These are phyloP conservation scores for Oenanthe oenanthe DNA, from an alignment of 2,113 vertebrate species.

Conservation along the genomic window DNA sequence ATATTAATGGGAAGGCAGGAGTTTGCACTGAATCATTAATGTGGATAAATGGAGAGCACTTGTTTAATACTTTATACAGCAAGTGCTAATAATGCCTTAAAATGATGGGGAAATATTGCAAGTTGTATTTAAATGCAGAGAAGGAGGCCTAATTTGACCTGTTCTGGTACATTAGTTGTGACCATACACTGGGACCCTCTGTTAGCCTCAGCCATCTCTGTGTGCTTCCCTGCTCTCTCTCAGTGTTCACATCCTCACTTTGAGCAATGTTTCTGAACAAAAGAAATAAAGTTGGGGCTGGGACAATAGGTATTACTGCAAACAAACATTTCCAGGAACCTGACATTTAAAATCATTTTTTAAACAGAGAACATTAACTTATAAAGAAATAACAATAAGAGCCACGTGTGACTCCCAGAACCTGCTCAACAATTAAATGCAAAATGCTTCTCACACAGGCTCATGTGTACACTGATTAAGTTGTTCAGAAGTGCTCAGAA, in stretches of 20 bases:
- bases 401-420: background rate
- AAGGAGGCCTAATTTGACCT: background rate
- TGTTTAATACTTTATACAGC: constrained; percentile 32
- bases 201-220: background rate
- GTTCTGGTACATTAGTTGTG: background rate
- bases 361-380: background rate
- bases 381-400: background rate
- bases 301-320: background rate
- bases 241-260: background rate
- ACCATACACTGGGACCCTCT: background rate
- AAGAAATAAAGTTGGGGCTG: background rate
- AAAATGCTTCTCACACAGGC: background rate
- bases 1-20: constrained; percentile 55
- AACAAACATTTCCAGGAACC: background rate
- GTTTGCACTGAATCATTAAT: constrained; percentile 57
- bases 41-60: constrained; percentile 13
- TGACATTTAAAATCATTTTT: background rate
- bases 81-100: constrained; percentile 25
- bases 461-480: background rate
- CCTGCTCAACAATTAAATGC: background rate
- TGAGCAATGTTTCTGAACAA: background rate
- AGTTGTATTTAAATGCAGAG: constrained; percentile 29
- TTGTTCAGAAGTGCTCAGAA: background rate
- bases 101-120: constrained; percentile 6
- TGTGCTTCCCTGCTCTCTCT: background rate